Evolutionary conservation across 2,888 invertebrate genomes (phyloP).

Genomic region (Ormyrus nitidulus): DNA sequence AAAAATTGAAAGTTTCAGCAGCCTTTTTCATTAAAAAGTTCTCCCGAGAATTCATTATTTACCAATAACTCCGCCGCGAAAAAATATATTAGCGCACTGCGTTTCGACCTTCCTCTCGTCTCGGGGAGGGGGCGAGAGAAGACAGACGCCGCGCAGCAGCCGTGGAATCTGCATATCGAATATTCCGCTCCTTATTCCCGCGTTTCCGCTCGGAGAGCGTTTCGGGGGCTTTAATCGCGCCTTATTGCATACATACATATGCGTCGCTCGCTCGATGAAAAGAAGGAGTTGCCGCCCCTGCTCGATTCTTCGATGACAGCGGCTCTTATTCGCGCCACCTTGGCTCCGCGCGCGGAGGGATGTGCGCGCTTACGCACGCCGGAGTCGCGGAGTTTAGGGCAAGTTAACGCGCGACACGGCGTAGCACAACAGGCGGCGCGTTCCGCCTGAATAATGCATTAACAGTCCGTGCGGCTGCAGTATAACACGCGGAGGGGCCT

Average conservation of each 20-base stretch:
- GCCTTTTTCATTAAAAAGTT: too few relatives aligned
- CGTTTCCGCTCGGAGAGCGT: not conserved
- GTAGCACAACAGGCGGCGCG: slow-evolving; percentile 66
- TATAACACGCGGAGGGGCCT: slow-evolving; percentile 60
- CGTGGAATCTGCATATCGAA: slow-evolving; percentile 6
- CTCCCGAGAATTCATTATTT: too few relatives aligned
- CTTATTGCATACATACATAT: slow-evolving; percentile 13
- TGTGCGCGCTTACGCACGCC: not conserved
- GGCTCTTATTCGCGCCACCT: slow-evolving; percentile 16
- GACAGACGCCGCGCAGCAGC: not conserved
- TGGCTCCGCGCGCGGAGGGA: not conserved
- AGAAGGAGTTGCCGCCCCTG: not conserved
- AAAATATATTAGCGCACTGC: too few relatives aligned
- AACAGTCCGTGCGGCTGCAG: slow-evolving; percentile 66
- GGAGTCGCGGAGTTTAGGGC: slow-evolving; percentile 66
- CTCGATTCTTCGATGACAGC: slow-evolving; percentile 35
- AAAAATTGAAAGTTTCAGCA: too few relatives aligned
- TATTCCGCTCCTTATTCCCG: slow-evolving; percentile 10
- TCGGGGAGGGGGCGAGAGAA: not conserved
- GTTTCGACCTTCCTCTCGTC: too few relatives aligned
- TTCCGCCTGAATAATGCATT: slow-evolving; percentile 74
- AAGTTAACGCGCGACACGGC: slow-evolving; percentile 71
- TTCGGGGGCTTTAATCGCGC: not conserved
- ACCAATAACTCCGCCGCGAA: too few relatives aligned
- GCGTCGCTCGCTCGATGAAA: not conserved